phyloP scores from a whole-genome alignment of 2,797 vertebrate genomes.

The Eidolon dupreanum region DNA sequence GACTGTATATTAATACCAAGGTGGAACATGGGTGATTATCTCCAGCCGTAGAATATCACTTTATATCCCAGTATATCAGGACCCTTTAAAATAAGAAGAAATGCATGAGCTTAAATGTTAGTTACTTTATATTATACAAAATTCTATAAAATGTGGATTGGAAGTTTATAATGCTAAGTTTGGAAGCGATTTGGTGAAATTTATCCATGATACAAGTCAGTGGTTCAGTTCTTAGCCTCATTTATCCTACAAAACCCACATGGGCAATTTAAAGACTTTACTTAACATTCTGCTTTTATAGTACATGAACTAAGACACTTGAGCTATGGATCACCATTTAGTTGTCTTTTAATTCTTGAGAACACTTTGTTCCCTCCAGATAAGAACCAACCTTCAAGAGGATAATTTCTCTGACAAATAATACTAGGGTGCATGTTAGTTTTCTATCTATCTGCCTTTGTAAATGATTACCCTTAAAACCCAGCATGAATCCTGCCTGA shows the following conservation, averaged over 20 bases:
- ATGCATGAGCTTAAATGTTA: neutral
- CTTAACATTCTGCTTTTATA: slow-evolving; percentile 43
- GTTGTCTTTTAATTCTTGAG: slow-evolving; percentile 41
- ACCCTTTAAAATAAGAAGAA: neutral
- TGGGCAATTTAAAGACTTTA: slow-evolving; percentile 31
- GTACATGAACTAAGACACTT: neutral
- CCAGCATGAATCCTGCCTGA: neutral
- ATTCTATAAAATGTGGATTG: neutral
- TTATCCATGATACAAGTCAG: neutral
- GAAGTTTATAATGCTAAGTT: neutral
- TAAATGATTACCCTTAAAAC: slow-evolving; percentile 36
- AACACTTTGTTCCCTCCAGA: slow-evolving; percentile 24
- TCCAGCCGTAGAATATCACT: neutral
- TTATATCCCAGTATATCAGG: neutral
- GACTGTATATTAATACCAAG: neutral
- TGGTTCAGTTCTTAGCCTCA: neutral
- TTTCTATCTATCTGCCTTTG: slow-evolving; percentile 43
- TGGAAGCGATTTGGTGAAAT: slow-evolving; percentile 37
- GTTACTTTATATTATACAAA: neutral
- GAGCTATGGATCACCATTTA: slow-evolving; percentile 47
- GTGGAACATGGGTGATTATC: neutral
- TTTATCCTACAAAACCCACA: slow-evolving; percentile 25
- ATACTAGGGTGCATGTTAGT: slow-evolving; percentile 1
- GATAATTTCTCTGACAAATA: slow-evolving; percentile 51
- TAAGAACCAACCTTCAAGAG: slow-evolving; percentile 45